These are phyloP conservation scores for Notechis scutatus DNA, from an alignment of 2,113 vertebrate species.

Conservation along the genomic window DNA sequence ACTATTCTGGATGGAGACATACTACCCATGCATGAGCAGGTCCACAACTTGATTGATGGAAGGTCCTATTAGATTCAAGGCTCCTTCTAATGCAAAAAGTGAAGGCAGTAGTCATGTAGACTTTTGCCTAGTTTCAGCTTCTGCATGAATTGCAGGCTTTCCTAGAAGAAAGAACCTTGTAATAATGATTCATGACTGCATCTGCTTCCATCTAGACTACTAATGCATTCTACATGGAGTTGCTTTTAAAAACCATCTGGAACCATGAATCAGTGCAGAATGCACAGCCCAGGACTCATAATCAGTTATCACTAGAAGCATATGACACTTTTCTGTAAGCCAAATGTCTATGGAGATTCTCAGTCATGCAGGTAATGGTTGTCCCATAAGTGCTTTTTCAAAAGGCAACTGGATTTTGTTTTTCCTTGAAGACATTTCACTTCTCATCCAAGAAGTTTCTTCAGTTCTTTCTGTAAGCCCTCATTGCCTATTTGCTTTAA, in stretches of 20 bases:
- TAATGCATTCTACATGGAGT: background rate
- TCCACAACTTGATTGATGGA: background rate
- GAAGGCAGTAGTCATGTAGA: background rate
- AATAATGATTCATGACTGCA: background rate
- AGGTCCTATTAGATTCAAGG: background rate
- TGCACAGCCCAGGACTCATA: background rate
- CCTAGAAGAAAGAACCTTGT: background rate
- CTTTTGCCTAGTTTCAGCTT: background rate
- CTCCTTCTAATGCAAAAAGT: background rate
- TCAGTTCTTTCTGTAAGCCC: too few species aligned
- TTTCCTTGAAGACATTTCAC: too few species aligned
- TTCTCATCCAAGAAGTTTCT: too few species aligned
- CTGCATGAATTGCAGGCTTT: background rate
- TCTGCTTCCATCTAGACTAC: background rate
- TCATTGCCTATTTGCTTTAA: background rate
- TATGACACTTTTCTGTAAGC: background rate
- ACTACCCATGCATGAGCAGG: background rate
- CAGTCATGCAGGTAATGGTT: too few species aligned
- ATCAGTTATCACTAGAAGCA: background rate
- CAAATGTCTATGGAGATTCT: background rate
- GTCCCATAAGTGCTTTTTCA: too few species aligned
- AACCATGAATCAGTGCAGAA: background rate
- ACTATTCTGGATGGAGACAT: background rate
- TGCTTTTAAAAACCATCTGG: background rate
- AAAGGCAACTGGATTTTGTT: too few species aligned